These are phyloP conservation scores for Pseudomyrmex sp. DNA, from an alignment of 1,140 invertebrate genomes.

Conservation along the genomic window DNA sequence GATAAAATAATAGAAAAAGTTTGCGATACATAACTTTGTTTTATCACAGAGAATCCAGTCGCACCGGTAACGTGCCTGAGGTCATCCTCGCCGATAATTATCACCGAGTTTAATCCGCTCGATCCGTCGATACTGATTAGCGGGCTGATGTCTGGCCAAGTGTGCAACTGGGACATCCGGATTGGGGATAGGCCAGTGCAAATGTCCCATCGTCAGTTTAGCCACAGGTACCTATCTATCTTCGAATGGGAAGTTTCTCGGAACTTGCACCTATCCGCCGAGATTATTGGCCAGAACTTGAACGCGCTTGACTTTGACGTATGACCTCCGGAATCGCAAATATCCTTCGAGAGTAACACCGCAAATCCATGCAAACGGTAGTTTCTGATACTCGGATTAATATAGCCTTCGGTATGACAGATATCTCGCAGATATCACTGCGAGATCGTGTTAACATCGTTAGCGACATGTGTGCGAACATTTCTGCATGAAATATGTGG, in stretches of 20 bases:
- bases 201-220: constrained; percentile 75
- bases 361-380: constrained; percentile 48
- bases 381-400: constrained; percentile 49
- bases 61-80: constrained; percentile 91
- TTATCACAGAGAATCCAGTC: constrained; percentile 92
- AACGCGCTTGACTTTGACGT: constrained; percentile 49
- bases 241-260: constrained; percentile 43
- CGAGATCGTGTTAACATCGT: constrained; percentile 38
- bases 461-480: constrained; percentile 1
- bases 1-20: neutral
- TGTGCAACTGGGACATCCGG: constrained; percentile 93
- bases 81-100: constrained; percentile 90
- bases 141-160: constrained; percentile 94
- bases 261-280: constrained; percentile 55
- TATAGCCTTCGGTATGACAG: constrained; percentile 11
- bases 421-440: neutral
- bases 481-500: neutral
- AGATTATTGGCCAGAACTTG: constrained; percentile 60
- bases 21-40: neutral
- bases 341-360: constrained; percentile 52
- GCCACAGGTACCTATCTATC: constrained; percentile 73
- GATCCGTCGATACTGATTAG: constrained; percentile 94
- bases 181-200: constrained; percentile 88
- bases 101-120: constrained; percentile 95
- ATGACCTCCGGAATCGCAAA: constrained; percentile 51